Evolutionary conservation across 2,888 invertebrate species (phyloP), one percentile per base, ranked within the genome.

Genomic region (Branchipolynoe longqiensis): DNA sequence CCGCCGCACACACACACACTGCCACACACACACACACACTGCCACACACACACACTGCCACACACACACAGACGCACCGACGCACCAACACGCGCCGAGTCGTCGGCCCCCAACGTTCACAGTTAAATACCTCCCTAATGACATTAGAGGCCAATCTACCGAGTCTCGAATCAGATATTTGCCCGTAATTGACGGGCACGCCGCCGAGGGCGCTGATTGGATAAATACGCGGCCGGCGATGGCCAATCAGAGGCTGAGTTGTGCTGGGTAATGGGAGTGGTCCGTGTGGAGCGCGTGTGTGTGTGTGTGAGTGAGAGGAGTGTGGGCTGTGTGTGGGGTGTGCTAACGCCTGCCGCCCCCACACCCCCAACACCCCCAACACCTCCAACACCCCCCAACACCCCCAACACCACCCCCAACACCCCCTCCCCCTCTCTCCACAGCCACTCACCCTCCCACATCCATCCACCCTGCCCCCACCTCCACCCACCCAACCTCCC

Each of bases 71-170:
- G 62, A 6, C n/a, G 62, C 6, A 8, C n/a, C 25, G 14, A 18
- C 25, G 25, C 78, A 48, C 78, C 78, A 25, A 48, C 48, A 78
- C 12, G 14, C 25, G 8, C 6, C 28, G 31, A 48, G n/a, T 41
- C 48, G 48, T 8, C 8, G 48, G 78, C 12, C 41, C 54, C 33
- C 48, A n/a, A 12, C 78, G 78, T 78, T 82, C 58, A 58, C 82
- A 82, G 82, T 58, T 84, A 84, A 84, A 84, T 84, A 84, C 84
- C 69, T 69, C 73, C 40, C 36, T 84, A 84, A 84, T 84, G 64
- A 48, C 59, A 84, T 84, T 84, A 84, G 59, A n/a, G 59, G 62
- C 40, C 83, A 83, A 83, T 83, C 58, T 83, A 62, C 59, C n/a
- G 40, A 41, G 83, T n/a, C 59, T 40, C 6, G 83, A 83, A 82